phyloP scores from a whole-genome alignment of 2,113 vertebrate genomes.

The Naja naja region DNA sequence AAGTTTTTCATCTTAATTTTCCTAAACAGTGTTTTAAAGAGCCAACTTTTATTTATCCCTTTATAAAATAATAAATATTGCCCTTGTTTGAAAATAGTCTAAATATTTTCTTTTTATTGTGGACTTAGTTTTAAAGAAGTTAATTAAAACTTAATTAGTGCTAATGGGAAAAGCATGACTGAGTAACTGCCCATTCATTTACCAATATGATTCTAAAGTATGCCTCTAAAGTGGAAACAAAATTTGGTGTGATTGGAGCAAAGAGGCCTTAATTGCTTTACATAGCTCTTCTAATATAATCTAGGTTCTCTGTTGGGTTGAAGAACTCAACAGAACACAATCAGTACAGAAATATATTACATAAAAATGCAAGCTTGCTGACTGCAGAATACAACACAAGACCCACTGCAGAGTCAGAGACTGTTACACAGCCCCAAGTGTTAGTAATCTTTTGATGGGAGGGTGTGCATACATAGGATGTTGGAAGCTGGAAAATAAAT shows the following conservation, averaged over 20 bases:
- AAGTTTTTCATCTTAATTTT: neutral
- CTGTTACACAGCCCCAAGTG: neutral
- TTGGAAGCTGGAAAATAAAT: slow-evolving; percentile 29
- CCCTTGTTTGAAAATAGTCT: neutral
- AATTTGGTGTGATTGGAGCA: slow-evolving; percentile 1
- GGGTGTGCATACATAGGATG: slow-evolving; percentile 43
- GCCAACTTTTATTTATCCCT: neutral
- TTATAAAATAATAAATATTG: slow-evolving; percentile 1
- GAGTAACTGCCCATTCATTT: slow-evolving; percentile 33
- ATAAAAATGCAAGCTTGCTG: slow-evolving; percentile 13
- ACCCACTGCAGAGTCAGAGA: neutral
- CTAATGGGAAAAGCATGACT: slow-evolving; percentile 26
- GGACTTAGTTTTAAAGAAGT: slow-evolving; percentile 1
- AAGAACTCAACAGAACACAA: slow-evolving; percentile 30
- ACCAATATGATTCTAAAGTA: slow-evolving; percentile 8
- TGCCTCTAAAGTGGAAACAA: slow-evolving; percentile 19
- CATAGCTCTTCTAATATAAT: neutral
- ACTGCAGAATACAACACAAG: neutral
- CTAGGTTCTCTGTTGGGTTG: neutral
- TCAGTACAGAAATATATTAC: slow-evolving; percentile 20
- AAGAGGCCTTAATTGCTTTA: neutral
- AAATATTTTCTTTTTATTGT: neutral
- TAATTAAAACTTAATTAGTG: slow-evolving; percentile 31
- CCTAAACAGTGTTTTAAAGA: neutral
- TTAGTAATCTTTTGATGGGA: neutral